Base-by-base conservation (phyloP, 2,113 vertebrate species). In the Nerophis lumbriciformis region DNA sequence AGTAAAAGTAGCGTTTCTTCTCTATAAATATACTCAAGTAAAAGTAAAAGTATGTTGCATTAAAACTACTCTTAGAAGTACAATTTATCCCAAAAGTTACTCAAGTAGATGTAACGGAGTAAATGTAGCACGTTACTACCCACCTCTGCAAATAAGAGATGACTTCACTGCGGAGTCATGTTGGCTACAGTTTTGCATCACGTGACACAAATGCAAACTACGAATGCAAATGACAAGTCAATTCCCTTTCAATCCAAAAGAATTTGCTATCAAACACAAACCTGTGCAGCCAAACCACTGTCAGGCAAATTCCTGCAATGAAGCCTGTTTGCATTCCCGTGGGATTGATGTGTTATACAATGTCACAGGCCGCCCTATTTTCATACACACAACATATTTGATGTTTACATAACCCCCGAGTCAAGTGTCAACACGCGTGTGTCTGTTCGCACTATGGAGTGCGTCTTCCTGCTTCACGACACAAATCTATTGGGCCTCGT, bases 61-160 rank as follows among this genome's bases (percentile, higher is more conserved):
- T n/a, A n/a, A n/a, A n/a, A n/a, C n/a, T n/a, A n/a, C n/a, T n/a
- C n/a, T n/a, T n/a, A n/a, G n/a, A n/a, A n/a, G n/a, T n/a, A n/a
- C n/a, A n/a, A n/a, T n/a, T n/a, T n/a, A n/a, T n/a, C n/a, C n/a
- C n/a, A n/a, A n/a, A n/a, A n/a, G n/a, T n/a, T n/a, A n/a, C n/a
- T n/a, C n/a, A n/a, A n/a, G n/a, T n/a, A n/a, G n/a, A n/a, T n/a
- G n/a, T n/a, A n/a, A n/a, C n/a, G n/a, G n/a, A n/a, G n/a, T n/a
- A n/a, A n/a, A n/a, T n/a, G n/a, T n/a, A n/a, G n/a, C n/a, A n/a
- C n/a, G n/a, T n/a, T n/a, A n/a, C n/a, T n/a, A n/a, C n/a, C n/a
- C n/a, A n/a, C n/a, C n/a, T n/a, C n/a, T n/a, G n/a, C 50, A 68
- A 77, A 59, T 19, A 68, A 51, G 19, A 54, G 60, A 60, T 38